Base-by-base conservation (phyloP, 2,113 vertebrate genomes). In the Canis aureus region DNA sequence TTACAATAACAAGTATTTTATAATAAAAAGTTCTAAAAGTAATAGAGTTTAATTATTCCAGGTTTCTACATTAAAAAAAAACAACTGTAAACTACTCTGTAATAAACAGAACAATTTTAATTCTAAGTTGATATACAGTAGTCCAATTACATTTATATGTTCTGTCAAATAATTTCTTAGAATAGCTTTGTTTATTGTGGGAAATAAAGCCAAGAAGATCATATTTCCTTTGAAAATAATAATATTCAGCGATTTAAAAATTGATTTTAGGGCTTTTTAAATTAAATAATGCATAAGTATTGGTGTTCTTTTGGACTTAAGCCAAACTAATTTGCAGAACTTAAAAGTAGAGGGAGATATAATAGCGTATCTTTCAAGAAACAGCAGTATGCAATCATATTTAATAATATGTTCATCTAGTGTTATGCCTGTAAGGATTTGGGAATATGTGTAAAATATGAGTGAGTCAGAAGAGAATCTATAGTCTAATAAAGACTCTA, bases 151-250 rank as follows among this genome's bases (percentile, higher is more conserved):
- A 85, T 27, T 80, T 67, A 11, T 32, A 73, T 76, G 25, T 60
- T 89, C 29, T 94, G 19, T 86, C 80, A 93, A 96, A 78, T 67
- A 90, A 81, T 79, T 94, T 92, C 27, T 69, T 94, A 92, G n/a
- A 67, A 55, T 80, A 38, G 13, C 74, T 74, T 89, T 62, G 3
- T 80, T 93, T 95, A 38, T 57, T 90, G 13, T 94, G 82, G 83
- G 71, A 95, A 84, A 80, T 89, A 59, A 53, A 79, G 62, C 51
- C 16, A 87, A 85, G 29, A 73, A 91, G 38, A 82, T 85, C 9
- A 76, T 71, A 82, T 94, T 90, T 90, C 53, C 35, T 71, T 94
- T 87, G 51, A 82, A 85, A 93, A 89, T 81, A 85, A 76, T 2
- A 73, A 57, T 79, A 83, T 88, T 91, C 9, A 67, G 3, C 49